Conservation (phyloP, 2,888 invertebrate genomes). For the Temnothorax rugatulus region DNA sequence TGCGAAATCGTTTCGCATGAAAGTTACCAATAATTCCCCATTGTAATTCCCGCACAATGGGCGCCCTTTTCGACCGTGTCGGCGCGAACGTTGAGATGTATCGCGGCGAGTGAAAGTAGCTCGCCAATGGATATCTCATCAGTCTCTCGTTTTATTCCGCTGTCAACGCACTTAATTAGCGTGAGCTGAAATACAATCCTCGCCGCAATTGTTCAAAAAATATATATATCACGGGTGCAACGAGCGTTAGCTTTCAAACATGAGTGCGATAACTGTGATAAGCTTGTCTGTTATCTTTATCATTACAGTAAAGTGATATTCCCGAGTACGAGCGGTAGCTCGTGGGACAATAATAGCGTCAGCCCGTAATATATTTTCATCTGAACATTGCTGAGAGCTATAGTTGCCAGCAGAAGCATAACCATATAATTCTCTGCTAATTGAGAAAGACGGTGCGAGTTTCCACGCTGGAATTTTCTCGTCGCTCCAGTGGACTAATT, state of each 20-base stretch:
- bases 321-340: background rate
- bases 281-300: background rate
- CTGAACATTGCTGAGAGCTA: background rate
- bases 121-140: constrained; percentile 40
- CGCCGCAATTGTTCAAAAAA: background rate
- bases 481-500: constrained; percentile 73
- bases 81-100: constrained; percentile 57
- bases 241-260: constrained; percentile 16
- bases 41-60: constrained; percentile 66
- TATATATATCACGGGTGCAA: background rate
- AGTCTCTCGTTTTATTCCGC: constrained; percentile 37
- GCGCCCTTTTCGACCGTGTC: constrained; percentile 63
- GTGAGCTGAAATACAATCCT: background rate
- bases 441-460: constrained; percentile 2
- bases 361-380: background rate
- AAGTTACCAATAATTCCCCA: constrained; percentile 50
- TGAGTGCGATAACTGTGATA: background rate
- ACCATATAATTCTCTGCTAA: constrained; percentile 19
- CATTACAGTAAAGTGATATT: background rate
- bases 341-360: background rate
- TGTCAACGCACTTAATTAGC: constrained; percentile 45
- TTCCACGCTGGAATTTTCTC: constrained; percentile 53
- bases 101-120: constrained; percentile 66
- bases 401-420: background rate
- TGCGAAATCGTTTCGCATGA: constrained; percentile 55